Evolutionary conservation across 2,797 vertebrate genomes (phyloP), one percentile per base, ranked within the genome.

Genomic region (Tolypeutes matacus): DNA sequence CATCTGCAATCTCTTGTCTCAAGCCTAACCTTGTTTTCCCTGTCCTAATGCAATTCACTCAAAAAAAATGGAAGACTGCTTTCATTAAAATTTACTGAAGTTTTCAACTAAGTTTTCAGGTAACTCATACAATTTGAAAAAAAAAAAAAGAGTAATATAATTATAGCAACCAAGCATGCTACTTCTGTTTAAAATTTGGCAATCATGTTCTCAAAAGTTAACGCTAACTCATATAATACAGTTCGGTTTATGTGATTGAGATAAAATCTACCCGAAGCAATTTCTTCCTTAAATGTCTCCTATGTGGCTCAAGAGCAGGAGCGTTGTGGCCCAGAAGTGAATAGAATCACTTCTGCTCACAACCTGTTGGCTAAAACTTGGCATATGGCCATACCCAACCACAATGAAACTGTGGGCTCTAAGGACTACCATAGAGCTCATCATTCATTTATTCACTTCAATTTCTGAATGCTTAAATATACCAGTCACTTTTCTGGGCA

Each of bases 141-240:
- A 67, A 91, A 77, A 67, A 78, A 67, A 39, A 53, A 53, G 15
- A 56, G 2, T 39, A 72, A 89, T 73, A 53, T 69, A 78, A 18
- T 31, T 89, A 15, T 78, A 78, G n/a, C 29, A 89, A 91, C 4
- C 1, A 58, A 77, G 4, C 67, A 4, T 70, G 25, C 15, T 73
- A 89, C 20, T 92, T 81, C 53, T 78, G 13, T 89, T 87, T 92
- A 39, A 86, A 89, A 86, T 69, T 65, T 76, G 49, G 27, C 46
- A 86, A 72, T 46, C 4, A 46, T 56, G 8, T 51, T 82, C 88
- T 69, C 49, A 83, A 90, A 91, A 86, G 39, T 69, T 75, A 49
- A 64, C 60, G 27, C 20, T 78, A 83, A 87, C 42, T 18, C 7
- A n/a, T 27, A 31, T 12, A 39, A 7, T 75, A 23, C n/a, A 81